These are phyloP conservation scores for Stegostoma tigrinum DNA, from an alignment of 2,113 vertebrate genomes.

Conservation along the genomic window DNA sequence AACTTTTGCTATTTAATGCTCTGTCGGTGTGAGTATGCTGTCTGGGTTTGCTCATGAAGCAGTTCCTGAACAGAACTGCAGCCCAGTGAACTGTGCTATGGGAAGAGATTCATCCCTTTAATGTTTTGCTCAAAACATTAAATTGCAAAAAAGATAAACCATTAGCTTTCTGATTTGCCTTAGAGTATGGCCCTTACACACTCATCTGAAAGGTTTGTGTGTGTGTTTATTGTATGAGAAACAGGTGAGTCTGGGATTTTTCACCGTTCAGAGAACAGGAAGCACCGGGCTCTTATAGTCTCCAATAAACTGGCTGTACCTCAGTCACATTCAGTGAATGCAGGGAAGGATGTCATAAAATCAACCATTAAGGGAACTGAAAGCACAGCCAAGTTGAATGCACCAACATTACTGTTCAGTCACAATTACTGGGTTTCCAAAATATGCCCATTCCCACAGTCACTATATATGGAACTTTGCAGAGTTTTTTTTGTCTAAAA, in stretches of 20 bases:
- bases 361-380: constrained; percentile 16
- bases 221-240: not conserved
- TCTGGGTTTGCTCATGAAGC: not conserved
- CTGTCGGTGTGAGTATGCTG: not conserved
- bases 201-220: not conserved
- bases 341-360: not conserved
- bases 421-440: not conserved
- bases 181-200: not conserved
- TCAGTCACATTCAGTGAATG: not conserved
- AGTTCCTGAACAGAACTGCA: not conserved
- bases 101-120: not conserved
- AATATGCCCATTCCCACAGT: not conserved
- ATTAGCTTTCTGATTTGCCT: not conserved
- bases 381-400: not conserved
- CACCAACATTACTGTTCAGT: not conserved
- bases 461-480: not conserved
- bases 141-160: not conserved
- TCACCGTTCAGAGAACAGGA: not conserved
- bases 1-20: not conserved
- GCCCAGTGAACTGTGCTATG: too few species aligned
- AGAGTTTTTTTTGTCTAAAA: not conserved
- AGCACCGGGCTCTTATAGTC: not conserved
- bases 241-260: not conserved
- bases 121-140: not conserved
- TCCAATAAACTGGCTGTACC: not conserved